Evolutionary conservation across 2,113 vertebrate genomes (phyloP).

Genomic region (Tapirus terrestris): DNA sequence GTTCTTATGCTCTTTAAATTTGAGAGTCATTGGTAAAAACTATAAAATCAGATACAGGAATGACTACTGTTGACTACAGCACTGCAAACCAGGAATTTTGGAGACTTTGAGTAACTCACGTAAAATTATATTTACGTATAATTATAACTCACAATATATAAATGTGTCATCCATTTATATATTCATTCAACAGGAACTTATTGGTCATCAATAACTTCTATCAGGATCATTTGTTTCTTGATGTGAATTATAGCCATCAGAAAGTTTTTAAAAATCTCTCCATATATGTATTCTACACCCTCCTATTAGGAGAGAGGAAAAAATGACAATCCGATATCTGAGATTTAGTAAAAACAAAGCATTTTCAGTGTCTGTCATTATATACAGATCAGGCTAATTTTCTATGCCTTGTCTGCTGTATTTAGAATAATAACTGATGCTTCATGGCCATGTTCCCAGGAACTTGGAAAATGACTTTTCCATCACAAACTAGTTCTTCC

Average conservation of each 20-base stretch:
- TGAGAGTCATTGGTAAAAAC: background rate
- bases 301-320: background rate
- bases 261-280: background rate
- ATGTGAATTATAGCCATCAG: background rate
- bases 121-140: too few species aligned
- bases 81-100: background rate
- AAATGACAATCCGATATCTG: background rate
- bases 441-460: background rate
- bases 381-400: background rate
- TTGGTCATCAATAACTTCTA: background rate
- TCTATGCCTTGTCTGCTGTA: background rate
- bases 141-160: too few species aligned
- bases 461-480: background rate
- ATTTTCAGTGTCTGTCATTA: background rate
- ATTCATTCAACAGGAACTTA: background rate
- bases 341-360: background rate
- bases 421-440: background rate
- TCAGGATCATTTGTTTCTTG: background rate
- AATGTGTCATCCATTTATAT: background rate
- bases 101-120: background rate
- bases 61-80: too few species aligned
- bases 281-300: background rate
- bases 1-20: background rate
- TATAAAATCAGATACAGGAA: background rate
- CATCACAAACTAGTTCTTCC: background rate